These are phyloP conservation scores for Petrocephalus sullivani DNA, from an alignment of 2,797 vertebrate genomes.

Conservation along the genomic window DNA sequence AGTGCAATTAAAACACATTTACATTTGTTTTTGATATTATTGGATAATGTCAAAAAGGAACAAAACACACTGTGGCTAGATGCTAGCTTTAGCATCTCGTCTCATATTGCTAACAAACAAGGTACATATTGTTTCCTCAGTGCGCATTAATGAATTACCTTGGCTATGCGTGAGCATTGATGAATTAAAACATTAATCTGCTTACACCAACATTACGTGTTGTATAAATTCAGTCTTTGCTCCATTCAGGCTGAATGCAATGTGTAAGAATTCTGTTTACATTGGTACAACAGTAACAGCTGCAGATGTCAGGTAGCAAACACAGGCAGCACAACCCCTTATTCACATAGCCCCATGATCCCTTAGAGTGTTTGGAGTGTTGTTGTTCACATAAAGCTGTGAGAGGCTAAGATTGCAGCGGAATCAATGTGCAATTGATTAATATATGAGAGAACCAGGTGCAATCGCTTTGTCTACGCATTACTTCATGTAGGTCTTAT, in stretches of 20 bases:
- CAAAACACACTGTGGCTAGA: slow-evolving; percentile 38
- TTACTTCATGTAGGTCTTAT: slow-evolving; percentile 68
- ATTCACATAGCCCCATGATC: neutral
- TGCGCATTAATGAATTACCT: slow-evolving; percentile 8
- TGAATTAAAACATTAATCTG: slow-evolving; percentile 2
- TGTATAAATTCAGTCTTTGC: neutral
- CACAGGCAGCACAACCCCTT: slow-evolving; percentile 47
- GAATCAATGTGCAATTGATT: neutral
- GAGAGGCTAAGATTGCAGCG: neutral
- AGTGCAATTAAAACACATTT: slow-evolving; percentile 68
- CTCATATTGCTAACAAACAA: slow-evolving; percentile 40
- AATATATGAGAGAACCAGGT: slow-evolving; percentile 51
- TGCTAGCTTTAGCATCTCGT: slow-evolving; percentile 16
- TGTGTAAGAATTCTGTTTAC: neutral
- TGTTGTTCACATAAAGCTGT: neutral
- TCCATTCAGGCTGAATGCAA: neutral
- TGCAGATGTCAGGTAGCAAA: slow-evolving; percentile 37
- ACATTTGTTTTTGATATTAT: slow-evolving; percentile 63
- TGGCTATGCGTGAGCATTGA: neutral
- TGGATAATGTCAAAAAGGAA: slow-evolving; percentile 49
- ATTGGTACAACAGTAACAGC: neutral
- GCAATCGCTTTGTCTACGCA: slow-evolving; percentile 60
- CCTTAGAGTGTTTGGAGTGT: neutral
- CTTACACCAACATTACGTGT: neutral
- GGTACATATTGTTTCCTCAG: slow-evolving; percentile 6